A percentile compares a stretch with the other conserved stretches of the same genome.
These are phyloP conservation scores for Pungitius pungitius DNA, from an alignment of 2,113 vertebrate species.

Conservation along the genomic window DNA sequence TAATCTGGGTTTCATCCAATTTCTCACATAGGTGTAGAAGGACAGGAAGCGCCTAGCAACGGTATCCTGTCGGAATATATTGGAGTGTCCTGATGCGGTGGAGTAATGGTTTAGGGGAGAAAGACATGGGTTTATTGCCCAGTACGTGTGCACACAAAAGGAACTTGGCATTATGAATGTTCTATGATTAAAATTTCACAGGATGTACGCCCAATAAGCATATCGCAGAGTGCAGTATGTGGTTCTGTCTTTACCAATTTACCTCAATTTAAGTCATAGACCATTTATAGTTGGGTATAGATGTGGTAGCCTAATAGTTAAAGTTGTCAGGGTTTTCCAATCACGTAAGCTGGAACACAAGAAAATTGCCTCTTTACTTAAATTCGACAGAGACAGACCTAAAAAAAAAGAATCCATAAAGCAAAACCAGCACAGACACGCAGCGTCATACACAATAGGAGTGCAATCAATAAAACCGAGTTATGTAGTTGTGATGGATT, in stretches of 20 bases:
- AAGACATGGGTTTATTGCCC: not conserved
- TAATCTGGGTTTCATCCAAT: constrained; percentile 59
- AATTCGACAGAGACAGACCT: not conserved
- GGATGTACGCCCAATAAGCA: not conserved
- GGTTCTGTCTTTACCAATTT: not conserved
- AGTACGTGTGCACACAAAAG: no score
- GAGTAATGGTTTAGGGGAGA: constrained; percentile 52
- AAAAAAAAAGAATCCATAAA: not conserved
- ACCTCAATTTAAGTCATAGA: not conserved
- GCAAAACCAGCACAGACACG: constrained; percentile 26
- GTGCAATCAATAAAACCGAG: constrained; percentile 5
- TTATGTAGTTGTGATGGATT: no score
- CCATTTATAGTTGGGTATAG: not conserved
- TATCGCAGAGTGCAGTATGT: not conserved
- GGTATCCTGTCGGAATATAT: constrained; percentile 22
- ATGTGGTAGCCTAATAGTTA: not conserved
- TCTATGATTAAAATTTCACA: not conserved
- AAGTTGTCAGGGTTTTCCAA: not conserved
- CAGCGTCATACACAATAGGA: not conserved
- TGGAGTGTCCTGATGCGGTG: constrained; percentile 45
- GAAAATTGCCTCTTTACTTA: not conserved
- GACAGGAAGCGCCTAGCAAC: constrained; percentile 48
- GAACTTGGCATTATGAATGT: not conserved
- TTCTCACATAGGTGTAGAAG: constrained; percentile 59
- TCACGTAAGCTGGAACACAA: not conserved